Conservation (phyloP, 2,113 vertebrate genomes). For the Aviceda subcristata region DNA sequence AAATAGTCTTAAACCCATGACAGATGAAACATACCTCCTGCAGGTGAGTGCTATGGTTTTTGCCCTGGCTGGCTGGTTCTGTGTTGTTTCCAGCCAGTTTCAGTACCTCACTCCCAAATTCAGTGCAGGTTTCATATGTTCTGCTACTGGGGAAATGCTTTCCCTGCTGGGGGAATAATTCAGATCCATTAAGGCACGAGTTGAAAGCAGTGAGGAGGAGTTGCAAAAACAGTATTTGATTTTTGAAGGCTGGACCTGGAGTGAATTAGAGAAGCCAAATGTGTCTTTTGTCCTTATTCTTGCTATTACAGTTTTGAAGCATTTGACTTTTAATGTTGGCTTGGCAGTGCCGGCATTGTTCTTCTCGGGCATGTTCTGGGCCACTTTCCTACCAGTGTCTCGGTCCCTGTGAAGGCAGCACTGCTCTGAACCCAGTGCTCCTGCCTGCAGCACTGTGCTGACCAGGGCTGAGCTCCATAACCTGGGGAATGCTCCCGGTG, state of each 20-base stretch:
- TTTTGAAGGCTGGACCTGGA: not conserved
- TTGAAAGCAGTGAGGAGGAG: not conserved
- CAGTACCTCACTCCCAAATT: not conserved
- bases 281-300: not conserved
- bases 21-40: not conserved
- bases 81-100: not conserved
- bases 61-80: no score
- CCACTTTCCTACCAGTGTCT: not conserved
- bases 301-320: not conserved
- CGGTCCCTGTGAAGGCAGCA: fast-evolving
- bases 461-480: not conserved
- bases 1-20: not conserved
- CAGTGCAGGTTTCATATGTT: not conserved
- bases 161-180: not conserved
- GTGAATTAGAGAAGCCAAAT: not conserved
- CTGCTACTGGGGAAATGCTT: not conserved
- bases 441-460: not conserved
- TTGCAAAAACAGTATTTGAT: not conserved
- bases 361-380: not conserved
- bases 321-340: not conserved
- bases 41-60: not conserved
- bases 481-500: fast-evolving
- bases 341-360: not conserved
- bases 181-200: not conserved
- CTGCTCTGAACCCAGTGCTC: fast-evolving